phyloP scores from a whole-genome alignment of 2,888 invertebrate species.

The Artemia sinica region DNA sequence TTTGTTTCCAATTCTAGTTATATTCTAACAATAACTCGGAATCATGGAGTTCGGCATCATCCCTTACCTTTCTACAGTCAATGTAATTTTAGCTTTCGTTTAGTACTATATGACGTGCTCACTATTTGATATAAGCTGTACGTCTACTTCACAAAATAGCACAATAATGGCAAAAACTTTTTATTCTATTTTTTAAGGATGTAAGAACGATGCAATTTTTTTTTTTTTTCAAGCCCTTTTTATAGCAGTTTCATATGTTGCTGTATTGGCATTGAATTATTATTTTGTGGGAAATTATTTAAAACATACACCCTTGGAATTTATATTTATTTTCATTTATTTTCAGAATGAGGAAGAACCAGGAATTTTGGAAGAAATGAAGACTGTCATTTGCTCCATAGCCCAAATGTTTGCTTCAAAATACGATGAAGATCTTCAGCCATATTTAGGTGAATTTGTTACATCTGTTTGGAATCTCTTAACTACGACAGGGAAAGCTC shows the following conservation, averaged over 20 bases:
- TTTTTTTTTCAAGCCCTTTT: constrained; percentile 12
- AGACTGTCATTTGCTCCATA: constrained; percentile 91
- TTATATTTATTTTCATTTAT: constrained; percentile 18
- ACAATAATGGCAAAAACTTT: neutral
- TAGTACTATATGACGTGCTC: no score
- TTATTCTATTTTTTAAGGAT: constrained; percentile 16
- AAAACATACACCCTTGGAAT: neutral
- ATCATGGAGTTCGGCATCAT: no score
- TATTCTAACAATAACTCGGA: no score
- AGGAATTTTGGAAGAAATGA: constrained; percentile 71
- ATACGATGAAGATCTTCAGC: constrained; percentile 90
- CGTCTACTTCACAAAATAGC: no score
- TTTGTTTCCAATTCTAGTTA: no score
- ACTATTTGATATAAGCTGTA: no score
- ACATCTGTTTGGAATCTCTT: constrained; percentile 81
- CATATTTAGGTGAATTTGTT: constrained; percentile 78
- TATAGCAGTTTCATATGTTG: neutral
- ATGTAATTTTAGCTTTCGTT: no score
- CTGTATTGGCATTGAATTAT: no score
- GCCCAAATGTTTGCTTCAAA: constrained; percentile 85
- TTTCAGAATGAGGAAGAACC: constrained; percentile 61
- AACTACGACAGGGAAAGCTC: constrained; percentile 60
- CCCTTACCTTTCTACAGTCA: no score
- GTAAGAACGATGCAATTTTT: no score
- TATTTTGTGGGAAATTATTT: no score